Evolutionary conservation across 1,140 invertebrate genomes (phyloP), one percentile per base, ranked within the genome.

Genomic region (Drosophila albomicans): DNA sequence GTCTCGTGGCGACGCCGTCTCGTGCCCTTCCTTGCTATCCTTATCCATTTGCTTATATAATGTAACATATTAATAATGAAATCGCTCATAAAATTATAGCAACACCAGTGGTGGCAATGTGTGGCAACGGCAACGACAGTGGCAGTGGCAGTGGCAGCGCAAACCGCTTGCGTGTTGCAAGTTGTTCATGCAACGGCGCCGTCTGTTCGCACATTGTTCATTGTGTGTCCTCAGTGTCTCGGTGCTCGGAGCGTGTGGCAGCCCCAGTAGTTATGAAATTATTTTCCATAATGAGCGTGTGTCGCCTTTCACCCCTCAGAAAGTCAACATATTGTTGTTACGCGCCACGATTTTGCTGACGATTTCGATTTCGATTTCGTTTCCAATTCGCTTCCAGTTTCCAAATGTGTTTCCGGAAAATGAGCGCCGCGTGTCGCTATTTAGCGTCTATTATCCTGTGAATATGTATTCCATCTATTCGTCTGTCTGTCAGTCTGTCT

Each of bases 41-140:
- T 78, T 67, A 77, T 64, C 69, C 62, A 48, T 67, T 62, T 59
- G 57, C 43, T 70, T 68, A 62, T 79, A 78, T 75, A 70, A 73
- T 68, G 74, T 80, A 89, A 85, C 81, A 89, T 88, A 85, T 89
- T 89, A 81, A 89, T 89, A 89, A 79, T 72, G 85, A 85, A 89
- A 89, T 89, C 81, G 81, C 69, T 89, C 85, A 85, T 85, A 89
- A 89, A 89, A 89, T 89, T 89, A 89, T 89, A 89, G 75, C 85
- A 64, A 89, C 85, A 89, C 85, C 78, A 72, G 20, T 8, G n/a
- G 62, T 13, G 43, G 4, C 35, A 7, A 25, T 25, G 20, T 25
- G 20, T 8, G 15, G 11, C 48, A 43, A 20, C 16, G 41, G 62
- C 15, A 15, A 15, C 15, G 15, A 15, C 15, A 15, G 15, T 15